These are phyloP conservation scores for Arizona elegans DNA, from an alignment of 2,113 vertebrate genomes.

Conservation along the genomic window DNA sequence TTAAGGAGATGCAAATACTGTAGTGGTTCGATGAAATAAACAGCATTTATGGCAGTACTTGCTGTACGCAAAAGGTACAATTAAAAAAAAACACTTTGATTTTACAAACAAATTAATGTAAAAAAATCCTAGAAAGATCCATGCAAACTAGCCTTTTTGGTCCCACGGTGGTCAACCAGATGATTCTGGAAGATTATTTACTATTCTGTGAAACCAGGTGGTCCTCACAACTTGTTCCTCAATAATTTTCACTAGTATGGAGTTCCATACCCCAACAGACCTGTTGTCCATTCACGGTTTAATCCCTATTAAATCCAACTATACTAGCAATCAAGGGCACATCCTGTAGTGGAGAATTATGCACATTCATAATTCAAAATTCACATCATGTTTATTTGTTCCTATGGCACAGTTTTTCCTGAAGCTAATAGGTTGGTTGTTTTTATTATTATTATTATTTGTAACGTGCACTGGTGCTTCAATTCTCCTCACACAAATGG, in stretches of 20 bases:
- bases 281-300: not conserved
- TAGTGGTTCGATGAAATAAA: not conserved
- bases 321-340: not conserved
- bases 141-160: too few relatives aligned
- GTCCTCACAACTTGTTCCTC: not conserved
- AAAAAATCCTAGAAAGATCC: not conserved
- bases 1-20: not conserved
- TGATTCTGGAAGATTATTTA: not conserved
- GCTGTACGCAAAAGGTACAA: not conserved
- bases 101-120: not conserved
- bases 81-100: not conserved
- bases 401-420: not conserved
- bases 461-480: not conserved
- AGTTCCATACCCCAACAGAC: not conserved
- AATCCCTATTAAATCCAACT: not conserved
- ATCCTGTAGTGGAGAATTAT: not conserved
- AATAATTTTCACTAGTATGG: not conserved
- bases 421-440: too few relatives aligned
- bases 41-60: not conserved
- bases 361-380: not conserved
- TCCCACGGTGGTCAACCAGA: not conserved
- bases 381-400: not conserved
- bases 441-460: not conserved
- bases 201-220: not conserved
- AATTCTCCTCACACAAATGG: not conserved